Base-by-base conservation (phyloP, 2,888 invertebrate species). In the Onchidella celtica region DNA sequence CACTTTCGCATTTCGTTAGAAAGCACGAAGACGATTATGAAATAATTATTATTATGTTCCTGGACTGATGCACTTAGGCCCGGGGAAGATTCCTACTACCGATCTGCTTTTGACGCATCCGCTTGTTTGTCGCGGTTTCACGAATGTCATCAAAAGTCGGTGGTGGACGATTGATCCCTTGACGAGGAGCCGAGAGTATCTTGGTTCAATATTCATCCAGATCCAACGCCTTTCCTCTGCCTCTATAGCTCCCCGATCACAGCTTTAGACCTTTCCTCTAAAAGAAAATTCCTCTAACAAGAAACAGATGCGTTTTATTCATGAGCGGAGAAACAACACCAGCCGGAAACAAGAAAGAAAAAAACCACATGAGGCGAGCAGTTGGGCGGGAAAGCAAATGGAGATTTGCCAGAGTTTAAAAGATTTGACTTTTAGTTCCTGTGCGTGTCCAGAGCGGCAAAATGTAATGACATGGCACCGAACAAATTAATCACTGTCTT, bases 151-250 rank as follows among this genome's bases (percentile, higher is more conserved):
- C 65, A 65, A 3, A 34, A 65, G 34, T 34, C 9, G 65, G 32
- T 34, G 32, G 29, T 65, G 27, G 29, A 21, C 21, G 34, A 65
- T 32, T 65, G 65, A 65, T 65, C 65, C 65, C 34, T 3, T 1
- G 65, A 34, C 34, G 65, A 65, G 65, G 32, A 65, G 65, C 65
- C 65, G 21, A 21, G 11, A 65, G 34, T 65, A 34, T 65, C 34
- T 34, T 2, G 34, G 65, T 34, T 34, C 65, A 65, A 65, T 65
- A 65, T 21, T 65, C 65, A 34, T 65, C 32, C 34, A 65, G 65
- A 65, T 34, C 65, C 34, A 14, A 65, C 34, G 65, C 32, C 65
- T n/a, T n/a, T 65, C 32, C 65, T 65, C 3, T 17, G 65, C 34
- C 34, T 34, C 65, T 3, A 27, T 6, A 65, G 29, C 21, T 34